Evolutionary conservation across 2,113 vertebrate species (phyloP).

Genomic region (Mugil cephalus): DNA sequence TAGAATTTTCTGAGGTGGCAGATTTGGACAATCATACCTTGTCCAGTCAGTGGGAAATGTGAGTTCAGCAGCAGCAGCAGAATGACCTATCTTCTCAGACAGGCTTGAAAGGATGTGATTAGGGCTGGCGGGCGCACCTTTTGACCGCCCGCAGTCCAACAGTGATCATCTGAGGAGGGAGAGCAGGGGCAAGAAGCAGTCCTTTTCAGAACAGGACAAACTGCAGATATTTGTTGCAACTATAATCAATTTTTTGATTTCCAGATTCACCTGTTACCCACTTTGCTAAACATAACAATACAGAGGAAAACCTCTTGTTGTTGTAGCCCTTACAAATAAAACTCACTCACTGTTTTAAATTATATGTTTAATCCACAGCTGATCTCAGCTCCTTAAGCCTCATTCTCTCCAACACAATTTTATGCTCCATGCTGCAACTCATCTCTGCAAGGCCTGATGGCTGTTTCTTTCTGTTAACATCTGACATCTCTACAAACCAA

Average conservation of each 20-base stretch:
- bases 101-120: constrained; percentile 20
- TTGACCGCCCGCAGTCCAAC: background rate
- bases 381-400: too few relatives aligned
- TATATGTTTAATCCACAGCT: too few relatives aligned
- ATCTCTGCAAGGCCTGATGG: too few relatives aligned
- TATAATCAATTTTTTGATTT: background rate
- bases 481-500: too few relatives aligned
- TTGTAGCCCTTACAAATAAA: too few relatives aligned
- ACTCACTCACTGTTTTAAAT: too few relatives aligned
- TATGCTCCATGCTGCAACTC: too few relatives aligned
- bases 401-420: too few relatives aligned
- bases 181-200: background rate
- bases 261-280: too few relatives aligned
- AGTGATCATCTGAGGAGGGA: background rate
- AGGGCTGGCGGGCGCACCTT: background rate
- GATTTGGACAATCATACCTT: background rate
- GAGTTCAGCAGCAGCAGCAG: background rate
- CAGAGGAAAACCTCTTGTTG: too few relatives aligned
- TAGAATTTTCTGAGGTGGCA: background rate
- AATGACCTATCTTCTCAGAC: background rate
- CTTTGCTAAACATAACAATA: too few relatives aligned
- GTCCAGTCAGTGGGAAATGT: background rate
- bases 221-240: background rate
- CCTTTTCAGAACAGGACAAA: background rate
- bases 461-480: too few relatives aligned